Base-by-base conservation (phyloP, 2,888 invertebrate species). In the Erebia aethiops region DNA sequence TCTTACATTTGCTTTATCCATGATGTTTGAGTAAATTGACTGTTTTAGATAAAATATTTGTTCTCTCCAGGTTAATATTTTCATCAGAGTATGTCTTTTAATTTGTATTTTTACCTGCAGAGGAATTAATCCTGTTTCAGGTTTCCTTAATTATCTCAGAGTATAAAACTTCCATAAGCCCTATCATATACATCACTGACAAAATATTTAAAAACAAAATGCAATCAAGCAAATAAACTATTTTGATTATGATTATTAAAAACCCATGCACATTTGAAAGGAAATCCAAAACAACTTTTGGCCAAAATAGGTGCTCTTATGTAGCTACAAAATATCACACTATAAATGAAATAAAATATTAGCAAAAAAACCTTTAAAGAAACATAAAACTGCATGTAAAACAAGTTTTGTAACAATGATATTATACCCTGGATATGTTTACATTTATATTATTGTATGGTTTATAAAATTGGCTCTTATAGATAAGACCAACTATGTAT, bases 1-100 rank as follows among this genome's bases (percentile, higher is more conserved):
- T 80, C 98, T 94, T 14, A 95, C 87, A 83, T 95, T 94, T 75
- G 80, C 85, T 69, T 84, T 81, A 65, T 81, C 81, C 95, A 95
- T 95, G 85, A 82, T 93, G 67, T 58, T 73, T 35, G 18, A 26
- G n/a, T 46, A 2, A 57, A 35, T 67, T 41, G 41, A 43, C 41
- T 52, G 63, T 35, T 56, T 65, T 46, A 62, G 21, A 56, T 71
- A 62, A 26, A 10, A 41, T 21, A 68, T 71, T 54, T 52, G 43
- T 41, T 49, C 63, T 57, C 49, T 73, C 64, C 81, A 78, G 83
- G 85, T 84, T 85, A 86, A 83, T 80, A 68, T 68, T 51, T 68
- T 79, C 78, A 80, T 76, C 78, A 77, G 82, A 74, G 26, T 63
- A 60, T 67, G 68, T 79, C 77, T 82, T 82, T 83, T 89, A 86